These are phyloP conservation scores for Caenorhabditis sulstoni DNA, from an alignment of 2,888 invertebrate genomes.

Conservation along the genomic window DNA sequence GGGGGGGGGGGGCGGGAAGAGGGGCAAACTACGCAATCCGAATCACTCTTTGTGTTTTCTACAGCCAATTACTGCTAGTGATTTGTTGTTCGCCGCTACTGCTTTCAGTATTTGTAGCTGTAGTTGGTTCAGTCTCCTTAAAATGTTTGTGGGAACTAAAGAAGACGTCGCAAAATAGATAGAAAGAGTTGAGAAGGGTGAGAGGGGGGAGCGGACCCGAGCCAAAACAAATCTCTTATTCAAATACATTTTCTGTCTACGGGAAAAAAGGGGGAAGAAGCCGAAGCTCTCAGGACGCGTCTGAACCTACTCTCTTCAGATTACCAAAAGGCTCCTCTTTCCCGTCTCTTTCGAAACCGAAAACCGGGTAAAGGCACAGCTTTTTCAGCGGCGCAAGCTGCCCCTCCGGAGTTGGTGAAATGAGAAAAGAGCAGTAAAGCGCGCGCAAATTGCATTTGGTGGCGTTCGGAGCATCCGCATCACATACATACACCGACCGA, in stretches of 20 bases:
- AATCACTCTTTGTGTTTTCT: conserved; percentile 28
- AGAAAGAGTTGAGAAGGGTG: conserved; percentile 17
- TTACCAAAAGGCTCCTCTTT: conserved; percentile 23
- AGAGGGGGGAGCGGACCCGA: not conserved
- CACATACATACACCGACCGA: conserved; percentile 45
- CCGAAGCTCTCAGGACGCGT: conserved; percentile 14
- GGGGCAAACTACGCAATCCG: not conserved
- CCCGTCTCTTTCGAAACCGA: conserved; percentile 8
- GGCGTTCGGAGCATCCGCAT: conserved; percentile 58
- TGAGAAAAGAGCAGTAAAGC: conserved; percentile 56
- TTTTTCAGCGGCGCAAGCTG: not conserved
- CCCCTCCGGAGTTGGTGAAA: conserved; percentile 17
- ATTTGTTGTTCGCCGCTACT: conserved; percentile 34
- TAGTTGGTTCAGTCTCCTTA: not conserved
- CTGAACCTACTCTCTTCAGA: conserved; percentile 37
- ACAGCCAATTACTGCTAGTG: conserved; percentile 34
- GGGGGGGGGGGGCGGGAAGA: not conserved
- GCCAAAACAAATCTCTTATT: conserved; percentile 55
- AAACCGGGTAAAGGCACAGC: not conserved
- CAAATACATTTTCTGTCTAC: conserved; percentile 30
- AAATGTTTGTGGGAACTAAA: conserved; percentile 32
- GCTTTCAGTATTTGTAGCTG: not conserved
- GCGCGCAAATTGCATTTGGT: conserved; percentile 56
- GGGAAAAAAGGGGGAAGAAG: conserved; percentile 3
- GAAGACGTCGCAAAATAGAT: conserved; percentile 1